Percentiles rank a stretch among this genome's conserved stretches.
These are phyloP conservation scores for Conchocele bisecta DNA, from an alignment of 2,888 invertebrate species.

Conservation along the genomic window DNA sequence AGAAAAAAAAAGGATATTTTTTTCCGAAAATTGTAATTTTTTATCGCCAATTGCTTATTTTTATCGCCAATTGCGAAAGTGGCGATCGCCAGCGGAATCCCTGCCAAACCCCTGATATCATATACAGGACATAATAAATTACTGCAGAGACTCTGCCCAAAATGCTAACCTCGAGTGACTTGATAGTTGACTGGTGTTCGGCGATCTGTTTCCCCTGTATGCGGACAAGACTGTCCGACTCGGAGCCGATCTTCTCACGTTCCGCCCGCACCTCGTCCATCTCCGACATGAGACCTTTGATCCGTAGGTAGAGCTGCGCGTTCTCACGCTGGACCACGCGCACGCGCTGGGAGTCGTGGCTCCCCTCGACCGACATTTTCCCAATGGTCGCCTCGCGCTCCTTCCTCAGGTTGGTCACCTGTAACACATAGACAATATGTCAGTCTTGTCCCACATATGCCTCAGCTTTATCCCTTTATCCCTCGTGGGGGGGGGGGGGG, in stretches of 20 bases:
- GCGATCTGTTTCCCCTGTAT: conserved; percentile 79
- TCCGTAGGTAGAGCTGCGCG: conserved; percentile 78
- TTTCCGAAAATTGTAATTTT: not conserved
- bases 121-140: not conserved
- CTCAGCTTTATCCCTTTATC: too few relatives aligned
- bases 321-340: conserved; percentile 80
- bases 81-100: too few relatives aligned
- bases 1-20: not conserved
- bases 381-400: conserved; percentile 77
- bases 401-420: conserved; percentile 79
- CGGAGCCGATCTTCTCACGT: conserved; percentile 77
- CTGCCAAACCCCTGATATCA: too few relatives aligned
- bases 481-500: too few relatives aligned
- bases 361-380: conserved; percentile 74
- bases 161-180: conserved; percentile 77
- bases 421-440: not conserved
- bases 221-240: conserved; percentile 77
- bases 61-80: too few relatives aligned
- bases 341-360: conserved; percentile 75
- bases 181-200: conserved; percentile 76
- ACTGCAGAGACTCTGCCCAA: not conserved
- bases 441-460: too few relatives aligned
- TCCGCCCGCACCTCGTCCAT: conserved; percentile 80
- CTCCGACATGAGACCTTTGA: conserved; percentile 79
- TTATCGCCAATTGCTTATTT: not conserved